A percentile compares a stretch with the other conserved stretches of the same genome.
These are phyloP conservation scores for Lophotriccus pileatus DNA, from an alignment of 2,797 vertebrate species.

Conservation along the genomic window DNA sequence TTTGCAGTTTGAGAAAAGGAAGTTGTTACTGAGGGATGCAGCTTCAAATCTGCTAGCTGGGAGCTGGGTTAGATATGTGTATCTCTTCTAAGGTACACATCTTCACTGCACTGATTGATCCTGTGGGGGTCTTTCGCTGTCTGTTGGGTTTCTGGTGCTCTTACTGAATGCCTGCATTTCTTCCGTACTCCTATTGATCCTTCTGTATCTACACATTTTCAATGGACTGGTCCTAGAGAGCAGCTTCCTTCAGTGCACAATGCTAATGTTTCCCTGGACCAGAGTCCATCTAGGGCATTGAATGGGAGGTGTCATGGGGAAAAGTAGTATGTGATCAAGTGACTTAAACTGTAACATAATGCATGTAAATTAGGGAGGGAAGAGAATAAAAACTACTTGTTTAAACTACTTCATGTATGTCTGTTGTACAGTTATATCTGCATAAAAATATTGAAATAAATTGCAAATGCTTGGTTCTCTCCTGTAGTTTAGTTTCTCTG, in stretches of 20 bases:
- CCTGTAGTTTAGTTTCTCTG: background rate
- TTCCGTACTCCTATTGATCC: fast-evolving
- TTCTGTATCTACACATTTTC: fast-evolving
- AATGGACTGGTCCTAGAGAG: background rate
- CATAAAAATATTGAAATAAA: background rate
- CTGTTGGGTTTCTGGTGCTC: background rate
- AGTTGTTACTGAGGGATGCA: background rate
- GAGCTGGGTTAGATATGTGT: fast-evolving
- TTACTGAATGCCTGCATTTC: fast-evolving
- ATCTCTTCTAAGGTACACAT: background rate
- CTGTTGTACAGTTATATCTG: background rate
- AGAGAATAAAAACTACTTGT: background rate
- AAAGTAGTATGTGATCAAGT: background rate
- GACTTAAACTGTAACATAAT: background rate
- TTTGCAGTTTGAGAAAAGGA: background rate
- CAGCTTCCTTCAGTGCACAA: background rate
- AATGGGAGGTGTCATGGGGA: background rate
- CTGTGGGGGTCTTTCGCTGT: background rate
- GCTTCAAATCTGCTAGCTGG: background rate
- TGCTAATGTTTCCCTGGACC: background rate
- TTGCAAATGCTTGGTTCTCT: background rate
- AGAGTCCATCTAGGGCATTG: fast-evolving
- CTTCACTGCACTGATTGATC: background rate
- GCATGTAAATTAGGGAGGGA: background rate
- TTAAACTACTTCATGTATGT: background rate